Evolutionary conservation across 2,888 invertebrate species (phyloP), one percentile per base, ranked within the genome.

Genomic region (Electrophaes corylata): DNA sequence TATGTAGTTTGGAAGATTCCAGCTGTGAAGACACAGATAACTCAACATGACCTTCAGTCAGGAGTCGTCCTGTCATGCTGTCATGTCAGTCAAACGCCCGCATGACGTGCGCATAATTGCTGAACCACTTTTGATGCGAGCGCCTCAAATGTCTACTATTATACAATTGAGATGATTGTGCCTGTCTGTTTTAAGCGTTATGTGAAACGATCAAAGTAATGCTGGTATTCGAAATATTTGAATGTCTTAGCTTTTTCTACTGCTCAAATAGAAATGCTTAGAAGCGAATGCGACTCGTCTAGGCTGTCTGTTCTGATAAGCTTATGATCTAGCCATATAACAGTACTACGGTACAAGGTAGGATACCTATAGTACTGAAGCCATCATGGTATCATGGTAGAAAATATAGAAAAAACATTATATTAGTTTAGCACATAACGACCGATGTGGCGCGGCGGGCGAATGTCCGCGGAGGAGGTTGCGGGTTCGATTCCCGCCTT

Each of bases 61-160:
- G 48, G 26, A 44, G 44, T 35, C 33, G 14, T 5, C 44, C 56
- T 56, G 56, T 56, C 56, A 56, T 2, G 5, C 31, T 19, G 43
- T 43, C 39, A 39, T 41, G 47, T 47, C 49, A 49, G 31, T 56
- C 56, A 56, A 48, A 41, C 23, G 49, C 56, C 56, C 49, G 56
- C 49, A 56, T 56, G 39, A 18, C 56, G 49, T 49, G 56, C 49
- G 16, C 37, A 16, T 56, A 49, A 56, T 56, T 44, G 44, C 55
- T 55, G 54, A 41, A 33, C 37, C 35, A 33, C 23, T 43, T 48
- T 43, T 37, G 48, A 43, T 49, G 48, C 47, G 37, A 52, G 29
- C 48, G 43, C 44, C 43, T 20, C 33, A 23, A 12, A 55, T 55
- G 43, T 48, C 43, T 44, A 47, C 35, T 35, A 49, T 49, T 37